These are phyloP conservation scores for Matsumyia berberina DNA, from an alignment of 2,888 invertebrate species.

Conservation along the genomic window DNA sequence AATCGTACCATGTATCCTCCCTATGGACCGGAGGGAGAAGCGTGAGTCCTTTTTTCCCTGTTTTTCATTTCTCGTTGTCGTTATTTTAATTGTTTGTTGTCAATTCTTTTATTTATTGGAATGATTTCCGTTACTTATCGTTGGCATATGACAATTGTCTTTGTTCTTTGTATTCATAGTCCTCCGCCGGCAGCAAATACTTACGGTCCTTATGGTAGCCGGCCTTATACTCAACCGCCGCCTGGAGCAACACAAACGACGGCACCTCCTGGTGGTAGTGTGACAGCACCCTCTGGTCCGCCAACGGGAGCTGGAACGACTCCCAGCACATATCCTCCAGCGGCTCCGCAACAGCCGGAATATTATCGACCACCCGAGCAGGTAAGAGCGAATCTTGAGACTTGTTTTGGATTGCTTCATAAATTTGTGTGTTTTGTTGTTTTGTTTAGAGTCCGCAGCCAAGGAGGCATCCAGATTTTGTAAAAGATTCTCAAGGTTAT, in stretches of 20 bases:
- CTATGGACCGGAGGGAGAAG: conserved; percentile 89
- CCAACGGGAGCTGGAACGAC: conserved; percentile 84
- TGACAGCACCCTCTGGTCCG: conserved; percentile 79
- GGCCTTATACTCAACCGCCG: conserved; percentile 83
- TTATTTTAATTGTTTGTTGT: conserved; percentile 64
- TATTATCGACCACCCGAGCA: conserved; percentile 85
- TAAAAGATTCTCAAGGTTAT: conserved; percentile 89
- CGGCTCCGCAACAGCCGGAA: conserved; percentile 86
- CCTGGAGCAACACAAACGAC: conserved; percentile 85
- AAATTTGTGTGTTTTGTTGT: not conserved
- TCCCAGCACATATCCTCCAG: conserved; percentile 84
- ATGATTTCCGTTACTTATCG: conserved; percentile 3
- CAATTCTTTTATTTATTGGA: conserved; percentile 43
- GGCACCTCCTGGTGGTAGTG: conserved; percentile 83
- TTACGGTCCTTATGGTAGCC: conserved; percentile 83
- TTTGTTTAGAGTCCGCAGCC: conserved; percentile 88
- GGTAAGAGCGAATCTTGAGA: conserved; percentile 77
- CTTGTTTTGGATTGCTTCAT: not conserved
- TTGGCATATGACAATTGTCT: not conserved
- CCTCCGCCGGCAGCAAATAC: conserved; percentile 84
- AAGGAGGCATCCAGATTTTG: conserved; percentile 92
- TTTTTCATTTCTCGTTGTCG: conserved; percentile 47
- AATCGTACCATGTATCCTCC: conserved; percentile 93
- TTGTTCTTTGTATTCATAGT: conserved; percentile 75
- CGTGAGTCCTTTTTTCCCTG: conserved; percentile 84